Conservation (phyloP, 2,888 invertebrate species). For the Sylvicola fuscatus region DNA sequence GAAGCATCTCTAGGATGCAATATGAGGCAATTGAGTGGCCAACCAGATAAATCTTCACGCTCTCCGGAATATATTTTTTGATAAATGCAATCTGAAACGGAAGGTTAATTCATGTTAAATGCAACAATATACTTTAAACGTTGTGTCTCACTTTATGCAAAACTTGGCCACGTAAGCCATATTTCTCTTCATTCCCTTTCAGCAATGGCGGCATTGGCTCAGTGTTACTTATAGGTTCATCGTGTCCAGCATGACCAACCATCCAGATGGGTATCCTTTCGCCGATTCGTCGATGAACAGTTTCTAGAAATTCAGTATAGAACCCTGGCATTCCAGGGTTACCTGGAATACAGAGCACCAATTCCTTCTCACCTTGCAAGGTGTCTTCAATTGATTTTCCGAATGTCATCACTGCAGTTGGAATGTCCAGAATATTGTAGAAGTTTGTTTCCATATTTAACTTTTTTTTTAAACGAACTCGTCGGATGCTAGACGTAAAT, state of each 20-base stretch:
- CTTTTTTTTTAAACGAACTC: no score
- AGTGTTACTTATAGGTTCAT: slow-evolving; percentile 33
- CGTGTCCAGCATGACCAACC: slow-evolving; percentile 56
- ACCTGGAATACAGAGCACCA: slow-evolving; percentile 49
- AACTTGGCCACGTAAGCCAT: slow-evolving; percentile 51
- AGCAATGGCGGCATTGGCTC: slow-evolving; percentile 24
- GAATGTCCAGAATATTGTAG: slow-evolving; percentile 32
- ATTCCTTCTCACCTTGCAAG: slow-evolving; percentile 27
- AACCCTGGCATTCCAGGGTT: slow-evolving; percentile 65
- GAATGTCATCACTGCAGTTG: slow-evolving; percentile 42
- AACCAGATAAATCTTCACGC: slow-evolving; percentile 46
- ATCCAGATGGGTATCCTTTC: slow-evolving; percentile 45
- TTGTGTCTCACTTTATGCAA: slow-evolving; percentile 41
- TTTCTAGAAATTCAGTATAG: slow-evolving; percentile 45
- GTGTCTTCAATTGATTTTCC: slow-evolving; percentile 39
- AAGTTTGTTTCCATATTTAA: slow-evolving; percentile 4
- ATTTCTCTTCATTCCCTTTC: slow-evolving; percentile 31
- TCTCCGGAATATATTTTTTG: slow-evolving; percentile 38
- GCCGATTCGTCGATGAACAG: slow-evolving; percentile 33
- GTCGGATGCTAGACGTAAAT: no score
- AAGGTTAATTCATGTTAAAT: slow-evolving; percentile 1
- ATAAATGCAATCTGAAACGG: slow-evolving; percentile 36
- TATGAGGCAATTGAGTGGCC: slow-evolving; percentile 75
- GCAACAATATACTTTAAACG: slow-evolving; percentile 11
- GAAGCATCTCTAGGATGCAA: slow-evolving; percentile 44